Conservation (phyloP, 2,888 invertebrate genomes). For the Rotaria sp. region DNA sequence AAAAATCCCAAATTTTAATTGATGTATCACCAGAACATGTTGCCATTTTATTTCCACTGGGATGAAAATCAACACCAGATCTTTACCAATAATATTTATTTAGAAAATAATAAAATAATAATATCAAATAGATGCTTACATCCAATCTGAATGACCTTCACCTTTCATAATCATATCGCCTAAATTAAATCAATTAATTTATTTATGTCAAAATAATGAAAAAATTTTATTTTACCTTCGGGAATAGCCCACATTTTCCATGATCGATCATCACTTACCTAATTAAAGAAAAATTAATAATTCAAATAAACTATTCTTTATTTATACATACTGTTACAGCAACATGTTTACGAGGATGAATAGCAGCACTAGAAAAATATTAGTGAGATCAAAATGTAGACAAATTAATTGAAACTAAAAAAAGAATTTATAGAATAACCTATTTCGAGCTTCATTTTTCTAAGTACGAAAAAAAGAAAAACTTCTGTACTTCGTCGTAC, state of each 20-base stretch:
- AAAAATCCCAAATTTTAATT: conserved; percentile 55
- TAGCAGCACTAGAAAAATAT: conserved; percentile 46
- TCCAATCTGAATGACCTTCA: conserved; percentile 56
- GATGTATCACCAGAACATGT: conserved; percentile 55
- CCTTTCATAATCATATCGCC: conserved; percentile 54
- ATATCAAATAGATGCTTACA: conserved; percentile 42
- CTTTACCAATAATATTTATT: neutral
- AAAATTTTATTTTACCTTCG: conserved; percentile 44
- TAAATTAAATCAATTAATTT: neutral
- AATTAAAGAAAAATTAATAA: neutral
- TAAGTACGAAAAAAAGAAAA: no score
- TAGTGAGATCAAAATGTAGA: neutral
- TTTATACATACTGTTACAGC: conserved; percentile 47
- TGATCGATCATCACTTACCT: conserved; percentile 51
- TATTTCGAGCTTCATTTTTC: no score
- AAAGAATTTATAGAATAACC: no score
- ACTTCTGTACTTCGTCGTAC: no score
- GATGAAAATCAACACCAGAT: conserved; percentile 54
- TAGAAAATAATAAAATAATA: no score
- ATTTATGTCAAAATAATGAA: neutral
- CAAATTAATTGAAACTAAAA: no score
- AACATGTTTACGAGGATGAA: conserved; percentile 54
- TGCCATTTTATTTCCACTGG: conserved; percentile 52
- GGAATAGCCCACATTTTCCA: conserved; percentile 57
- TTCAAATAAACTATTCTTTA: neutral